phyloP scores from a whole-genome alignment of 1,140 invertebrate species.

The Drosophila varians region DNA sequence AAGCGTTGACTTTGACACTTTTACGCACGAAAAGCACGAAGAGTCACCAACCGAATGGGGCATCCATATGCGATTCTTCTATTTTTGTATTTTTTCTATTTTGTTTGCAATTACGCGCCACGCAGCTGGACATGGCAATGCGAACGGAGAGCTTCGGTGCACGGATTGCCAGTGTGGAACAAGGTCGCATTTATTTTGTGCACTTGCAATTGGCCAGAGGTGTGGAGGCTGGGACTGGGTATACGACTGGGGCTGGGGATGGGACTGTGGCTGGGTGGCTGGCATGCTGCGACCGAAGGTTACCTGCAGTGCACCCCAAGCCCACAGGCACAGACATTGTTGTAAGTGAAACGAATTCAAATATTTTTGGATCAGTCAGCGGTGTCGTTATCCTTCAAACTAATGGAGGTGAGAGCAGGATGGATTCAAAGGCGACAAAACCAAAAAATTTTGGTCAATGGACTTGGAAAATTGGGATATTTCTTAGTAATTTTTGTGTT shows the following conservation, averaged over 20 bases:
- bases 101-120: slow-evolving; percentile 66
- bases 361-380: slow-evolving; percentile 70
- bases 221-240: slow-evolving; percentile 1
- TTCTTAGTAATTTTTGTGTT: no score
- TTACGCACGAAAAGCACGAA: background rate
- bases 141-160: slow-evolving; percentile 16
- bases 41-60: background rate
- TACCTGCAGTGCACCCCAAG: slow-evolving; percentile 54
- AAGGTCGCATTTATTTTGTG: slow-evolving; percentile 79
- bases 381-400: slow-evolving; percentile 42
- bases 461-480: no score
- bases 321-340: slow-evolving; percentile 33
- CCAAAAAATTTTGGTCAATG: no score
- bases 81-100: background rate
- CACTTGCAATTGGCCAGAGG: slow-evolving; percentile 68
- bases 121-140: slow-evolving; percentile 67
- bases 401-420: background rate
- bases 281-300: slow-evolving; percentile 63
- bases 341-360: slow-evolving; percentile 75
- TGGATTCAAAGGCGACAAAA: no score
- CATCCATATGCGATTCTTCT: slow-evolving; percentile 10
- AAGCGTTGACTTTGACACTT: slow-evolving; percentile 57
- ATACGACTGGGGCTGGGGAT: background rate
- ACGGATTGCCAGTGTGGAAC: slow-evolving; percentile 77
- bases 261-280: background rate